Conservation (phyloP, 2,797 vertebrate genomes). For the Sebastes hubbsi region DNA sequence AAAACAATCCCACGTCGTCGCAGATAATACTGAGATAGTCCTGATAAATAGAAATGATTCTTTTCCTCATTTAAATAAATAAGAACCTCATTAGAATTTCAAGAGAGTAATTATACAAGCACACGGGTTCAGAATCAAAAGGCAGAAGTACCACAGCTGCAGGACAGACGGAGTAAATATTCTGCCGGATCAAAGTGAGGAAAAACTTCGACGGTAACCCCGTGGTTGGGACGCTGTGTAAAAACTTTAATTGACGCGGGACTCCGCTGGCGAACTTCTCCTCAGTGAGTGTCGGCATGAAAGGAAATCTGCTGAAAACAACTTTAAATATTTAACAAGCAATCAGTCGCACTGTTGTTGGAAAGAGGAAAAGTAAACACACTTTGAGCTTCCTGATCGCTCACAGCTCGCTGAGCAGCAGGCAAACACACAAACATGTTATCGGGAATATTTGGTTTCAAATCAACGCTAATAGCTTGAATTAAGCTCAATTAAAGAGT, state of each 20-base stretch:
- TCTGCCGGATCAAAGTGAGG: conserved; percentile 31
- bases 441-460: not conserved
- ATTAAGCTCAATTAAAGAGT: not conserved
- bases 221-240: not conserved
- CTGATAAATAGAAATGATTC: not conserved
- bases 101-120: not conserved
- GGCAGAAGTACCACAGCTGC: not conserved
- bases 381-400: conserved; percentile 6
- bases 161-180: conserved; percentile 21
- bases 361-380: conserved; percentile 34
- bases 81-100: not conserved
- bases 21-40: not conserved
- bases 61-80: not conserved
- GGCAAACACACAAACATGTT: not conserved
- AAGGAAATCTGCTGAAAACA: conserved; percentile 54
- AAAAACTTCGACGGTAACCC: not conserved
- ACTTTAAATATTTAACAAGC: conserved; percentile 60
- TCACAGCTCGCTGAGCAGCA: conserved; percentile 1
- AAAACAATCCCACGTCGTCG: not conserved
- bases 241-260: conserved; percentile 35
- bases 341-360: not conserved
- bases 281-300: conserved; percentile 10
- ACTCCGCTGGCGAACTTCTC: not conserved
- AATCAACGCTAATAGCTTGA: not conserved
- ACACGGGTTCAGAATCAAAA: not conserved